Percentiles rank a stretch among this genome's conserved stretches.
Conservation (phyloP, 2,888 invertebrate genomes). For the Watsonalla binaria region DNA sequence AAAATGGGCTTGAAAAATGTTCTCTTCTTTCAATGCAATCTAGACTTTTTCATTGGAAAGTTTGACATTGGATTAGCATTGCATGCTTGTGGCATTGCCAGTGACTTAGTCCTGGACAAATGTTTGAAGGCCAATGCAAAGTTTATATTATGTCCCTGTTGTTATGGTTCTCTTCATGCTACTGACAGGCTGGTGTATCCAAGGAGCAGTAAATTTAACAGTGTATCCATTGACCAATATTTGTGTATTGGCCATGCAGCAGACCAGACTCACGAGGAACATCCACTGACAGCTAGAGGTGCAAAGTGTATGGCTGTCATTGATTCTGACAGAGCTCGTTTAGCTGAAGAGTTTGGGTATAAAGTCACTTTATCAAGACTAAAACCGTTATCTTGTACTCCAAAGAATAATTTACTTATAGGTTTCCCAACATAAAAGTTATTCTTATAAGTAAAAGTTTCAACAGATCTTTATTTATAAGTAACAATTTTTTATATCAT, state of each 20-base stretch:
- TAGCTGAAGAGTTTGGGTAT: constrained; percentile 88
- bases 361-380: constrained; percentile 86
- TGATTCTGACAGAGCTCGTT: constrained; percentile 89
- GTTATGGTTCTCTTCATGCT: constrained; percentile 92
- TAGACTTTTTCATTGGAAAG: constrained; percentile 89
- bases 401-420: constrained; percentile 93
- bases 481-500: constrained; percentile 28
- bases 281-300: constrained; percentile 85
- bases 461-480: constrained; percentile 32
- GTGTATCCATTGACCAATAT: constrained; percentile 80
- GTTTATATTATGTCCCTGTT: constrained; percentile 95
- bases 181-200: constrained; percentile 91
- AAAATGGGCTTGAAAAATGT: constrained; percentile 85
- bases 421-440: constrained; percentile 68
- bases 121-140: constrained; percentile 87
- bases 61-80: constrained; percentile 93
- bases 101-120: constrained; percentile 92
- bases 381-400: constrained; percentile 90
- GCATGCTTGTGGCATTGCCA: constrained; percentile 97
- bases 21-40: constrained; percentile 90
- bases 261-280: constrained; percentile 92
- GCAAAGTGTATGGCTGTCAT: constrained; percentile 92
- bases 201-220: constrained; percentile 81
- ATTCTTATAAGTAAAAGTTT: constrained; percentile 3
- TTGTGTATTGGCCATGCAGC: constrained; percentile 92